phyloP scores from a whole-genome alignment of 1,140 invertebrate genomes.

The Hydropsyche tenuis region DNA sequence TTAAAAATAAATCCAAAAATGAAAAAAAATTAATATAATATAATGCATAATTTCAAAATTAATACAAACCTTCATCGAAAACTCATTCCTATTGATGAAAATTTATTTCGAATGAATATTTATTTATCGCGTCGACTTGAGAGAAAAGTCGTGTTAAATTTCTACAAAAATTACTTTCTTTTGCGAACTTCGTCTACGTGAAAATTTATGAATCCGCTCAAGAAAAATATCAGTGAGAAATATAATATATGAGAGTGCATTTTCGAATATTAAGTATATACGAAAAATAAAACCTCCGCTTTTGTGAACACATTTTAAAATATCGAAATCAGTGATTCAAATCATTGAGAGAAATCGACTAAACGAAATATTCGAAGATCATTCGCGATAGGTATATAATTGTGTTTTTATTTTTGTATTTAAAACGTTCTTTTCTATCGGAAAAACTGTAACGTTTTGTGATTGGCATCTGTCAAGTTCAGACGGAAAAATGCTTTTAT shows the following conservation, averaged over 20 bases:
- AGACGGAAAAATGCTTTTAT: neutral
- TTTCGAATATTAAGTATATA: neutral
- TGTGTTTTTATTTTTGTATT: neutral
- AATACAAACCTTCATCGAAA: no score
- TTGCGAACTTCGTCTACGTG: neutral
- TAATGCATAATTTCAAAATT: no score
- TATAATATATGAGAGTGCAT: neutral
- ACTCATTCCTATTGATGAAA: neutral
- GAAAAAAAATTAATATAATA: no score
- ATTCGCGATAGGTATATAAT: neutral
- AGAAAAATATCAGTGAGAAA: neutral
- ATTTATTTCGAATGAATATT: neutral
- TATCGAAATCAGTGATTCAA: neutral
- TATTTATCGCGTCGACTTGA: neutral
- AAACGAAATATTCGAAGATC: neutral
- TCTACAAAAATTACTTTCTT: neutral
- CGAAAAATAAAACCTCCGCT: neutral
- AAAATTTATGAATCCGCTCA: neutral
- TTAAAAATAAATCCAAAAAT: no score
- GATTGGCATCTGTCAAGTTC: slow-evolving; percentile 20
- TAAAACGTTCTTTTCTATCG: neutral
- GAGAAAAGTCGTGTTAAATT: neutral
- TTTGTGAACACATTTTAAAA: neutral
- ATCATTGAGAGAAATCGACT: neutral
- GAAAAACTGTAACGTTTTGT: neutral